These are phyloP conservation scores for Tachycineta bicolor DNA, from an alignment of 2,113 vertebrate genomes.

Conservation along the genomic window DNA sequence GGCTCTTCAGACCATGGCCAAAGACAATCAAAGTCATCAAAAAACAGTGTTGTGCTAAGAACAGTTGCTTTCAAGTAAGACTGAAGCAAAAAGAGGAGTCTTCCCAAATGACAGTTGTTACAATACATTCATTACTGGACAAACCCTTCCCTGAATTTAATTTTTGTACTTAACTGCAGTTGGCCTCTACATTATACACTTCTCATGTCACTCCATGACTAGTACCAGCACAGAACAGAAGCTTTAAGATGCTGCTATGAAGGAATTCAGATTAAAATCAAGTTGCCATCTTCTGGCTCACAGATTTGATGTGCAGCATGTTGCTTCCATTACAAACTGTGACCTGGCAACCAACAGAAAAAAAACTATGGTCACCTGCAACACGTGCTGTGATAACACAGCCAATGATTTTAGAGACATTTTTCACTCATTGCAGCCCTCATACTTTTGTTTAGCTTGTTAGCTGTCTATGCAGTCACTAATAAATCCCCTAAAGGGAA, in stretches of 20 bases:
- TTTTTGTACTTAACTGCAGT: not conserved
- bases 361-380: not conserved
- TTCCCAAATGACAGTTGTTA: not conserved
- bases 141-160: rapidly evolving
- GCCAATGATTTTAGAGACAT: not conserved
- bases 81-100: not conserved
- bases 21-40: not conserved
- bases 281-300: not conserved
- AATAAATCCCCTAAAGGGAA: not conserved
- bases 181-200: not conserved
- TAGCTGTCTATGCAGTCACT: not conserved
- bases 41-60: not conserved
- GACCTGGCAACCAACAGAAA: not conserved
- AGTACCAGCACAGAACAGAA: not conserved
- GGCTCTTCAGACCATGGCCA: not conserved
- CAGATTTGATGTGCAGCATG: rapidly evolving
- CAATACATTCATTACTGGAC: not conserved
- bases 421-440: not conserved
- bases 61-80: not conserved
- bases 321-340: not conserved
- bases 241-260: rapidly evolving
- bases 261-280: not conserved
- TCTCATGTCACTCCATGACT: not conserved
- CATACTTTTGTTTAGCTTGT: not conserved
- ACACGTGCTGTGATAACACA: not conserved